Evolutionary conservation across 64 coral and sea anemone genomes (phyloP), one percentile per base, ranked within the genome.

Genomic region (Montipora capricornis): DNA sequence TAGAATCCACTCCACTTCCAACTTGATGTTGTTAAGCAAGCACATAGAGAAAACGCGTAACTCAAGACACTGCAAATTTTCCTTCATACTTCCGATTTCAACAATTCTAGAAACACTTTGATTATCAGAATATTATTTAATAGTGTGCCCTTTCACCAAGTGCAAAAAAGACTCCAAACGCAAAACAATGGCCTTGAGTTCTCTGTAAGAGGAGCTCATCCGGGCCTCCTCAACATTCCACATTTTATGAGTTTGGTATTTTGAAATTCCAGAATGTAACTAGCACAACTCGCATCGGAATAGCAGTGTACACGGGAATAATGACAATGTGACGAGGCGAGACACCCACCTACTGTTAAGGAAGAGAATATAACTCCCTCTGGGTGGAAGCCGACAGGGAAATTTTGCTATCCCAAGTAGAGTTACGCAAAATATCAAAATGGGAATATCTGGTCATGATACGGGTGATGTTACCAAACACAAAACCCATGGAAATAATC

Each of bases 1-100:
- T 11, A 47, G 69, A 9, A 88, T 88, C 86, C 86, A 75, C 26
- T 74, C 69, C 0, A 53, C 67, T 24, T 74, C 68, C 44, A 76
- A 52, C 6, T 2, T 75, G 24, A 88, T 88, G n/a, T 13, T 64
- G 19, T 47, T 45, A 0, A 44, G 7, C 15, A 29, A 44, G 59
- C 74, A 89, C 48, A 66, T 61, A 2, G 10, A 15, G 11, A 89
- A 78, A 47, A 89, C 6, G 3, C 59, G 8, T 8, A 66, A 3
- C 0, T 74, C 75, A 45, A 78, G 3, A 44, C 16, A 19, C 11
- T 89, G 87, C 16, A 78, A 64, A 5, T 66, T 50, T 0, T 74
- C 70, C 20, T 74, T 74, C n/a, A 29, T 68, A 17, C 64, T 68
- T 20, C 48, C 77, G 0, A 80, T 15, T 80, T 57, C 77, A 20